Evolutionary conservation across 1,140 invertebrate genomes (phyloP).

Genomic region (Papilio dardanus): DNA sequence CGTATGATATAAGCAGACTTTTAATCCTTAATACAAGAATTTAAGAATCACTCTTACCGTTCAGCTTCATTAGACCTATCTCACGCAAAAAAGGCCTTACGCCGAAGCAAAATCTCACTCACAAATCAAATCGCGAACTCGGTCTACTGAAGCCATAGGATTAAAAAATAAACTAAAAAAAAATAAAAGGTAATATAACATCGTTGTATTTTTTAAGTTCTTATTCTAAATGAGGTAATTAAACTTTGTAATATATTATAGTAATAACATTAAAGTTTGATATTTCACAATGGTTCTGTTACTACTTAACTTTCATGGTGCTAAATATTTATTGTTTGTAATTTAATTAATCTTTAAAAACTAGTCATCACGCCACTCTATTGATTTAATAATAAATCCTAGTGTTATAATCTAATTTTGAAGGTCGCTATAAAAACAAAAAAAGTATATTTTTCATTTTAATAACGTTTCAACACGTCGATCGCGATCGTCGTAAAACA

Average conservation of each 20-base stretch:
- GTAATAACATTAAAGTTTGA: not conserved
- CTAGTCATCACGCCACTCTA: not conserved
- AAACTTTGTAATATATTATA: not conserved
- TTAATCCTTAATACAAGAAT: no score
- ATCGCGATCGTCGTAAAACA: slow-evolving; percentile 2
- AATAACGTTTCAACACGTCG: not conserved
- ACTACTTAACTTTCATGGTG: not conserved
- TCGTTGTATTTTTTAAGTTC: not conserved
- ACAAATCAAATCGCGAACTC: no score
- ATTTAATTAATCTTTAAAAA: not conserved
- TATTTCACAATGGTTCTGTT: not conserved
- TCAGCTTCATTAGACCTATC: no score
- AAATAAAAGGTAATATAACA: no score
- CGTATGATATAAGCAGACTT: not conserved
- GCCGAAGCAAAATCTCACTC: no score
- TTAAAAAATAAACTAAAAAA: no score
- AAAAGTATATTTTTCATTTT: not conserved
- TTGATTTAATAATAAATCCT: not conserved
- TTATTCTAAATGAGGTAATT: not conserved
- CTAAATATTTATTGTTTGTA: not conserved
- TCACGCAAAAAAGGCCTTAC: no score
- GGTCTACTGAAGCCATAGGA: no score
- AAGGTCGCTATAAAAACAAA: not conserved
- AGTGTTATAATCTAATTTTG: not conserved
- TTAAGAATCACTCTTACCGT: no score